Evolutionary conservation across 2,888 invertebrate species (phyloP), one percentile per base, ranked within the genome.

Genomic region (Zaprionus obscuricornis): DNA sequence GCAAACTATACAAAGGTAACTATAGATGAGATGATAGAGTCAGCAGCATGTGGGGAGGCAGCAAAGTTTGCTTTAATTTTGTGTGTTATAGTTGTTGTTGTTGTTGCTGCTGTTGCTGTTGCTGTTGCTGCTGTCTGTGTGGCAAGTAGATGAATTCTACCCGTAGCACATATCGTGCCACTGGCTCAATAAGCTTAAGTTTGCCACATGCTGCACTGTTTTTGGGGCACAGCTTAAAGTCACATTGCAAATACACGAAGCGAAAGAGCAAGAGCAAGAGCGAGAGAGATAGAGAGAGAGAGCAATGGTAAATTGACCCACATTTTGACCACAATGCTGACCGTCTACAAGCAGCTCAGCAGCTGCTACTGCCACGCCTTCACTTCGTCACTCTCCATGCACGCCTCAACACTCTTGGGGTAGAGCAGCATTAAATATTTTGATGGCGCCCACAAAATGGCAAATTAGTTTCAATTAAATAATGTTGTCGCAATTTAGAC

Each of bases 381-480:
- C 52, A 39, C 36, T 43, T 11, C 31, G 6, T 13, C 31, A 7
- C 31, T 2, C 11, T n/a, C 31, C 7, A 14, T 29, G 37, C 17
- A 27, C 14, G 22, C n/a, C n/a, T n/a, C n/a, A 5, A 42, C 34
- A 24, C 26, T 29, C 20, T 22, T n/a, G n/a, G n/a, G n/a, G 24
- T 7, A 31, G 11, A 14, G 29, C 26, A 42, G 42, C 34, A 57
- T 83, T 65, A 74, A 64, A 75, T 66, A 83, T 85, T 79, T 76
- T 70, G 74, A 65, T 73, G 85, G 62, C 36, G 50, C 62, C 76
- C 81, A 60, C 86, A 85, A 79, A 85, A 81, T 65, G 77, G 74
- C 66, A 82, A 85, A 88, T 88, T 88, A 88, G 87, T 87, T 87
- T 88, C 87, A 87, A 87, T 87, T 88, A 88, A 75, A 85, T 86